Evolutionary conservation across 2,888 invertebrate species (phyloP), one percentile per base, ranked within the genome.

Genomic region (Lithophane semibrunnea): DNA sequence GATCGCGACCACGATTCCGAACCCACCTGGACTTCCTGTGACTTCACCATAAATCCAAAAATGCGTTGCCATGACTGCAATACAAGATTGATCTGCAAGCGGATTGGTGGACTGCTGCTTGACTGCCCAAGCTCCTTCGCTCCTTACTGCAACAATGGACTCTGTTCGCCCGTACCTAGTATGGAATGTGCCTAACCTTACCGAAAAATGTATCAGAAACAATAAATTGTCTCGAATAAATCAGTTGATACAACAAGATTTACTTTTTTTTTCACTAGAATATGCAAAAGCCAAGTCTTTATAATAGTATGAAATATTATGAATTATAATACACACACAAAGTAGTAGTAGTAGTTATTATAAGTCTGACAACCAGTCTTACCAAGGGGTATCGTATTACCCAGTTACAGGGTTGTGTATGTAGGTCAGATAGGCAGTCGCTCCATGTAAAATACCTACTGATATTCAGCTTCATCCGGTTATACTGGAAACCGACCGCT

Each of bases 61-160:
- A 68, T 49, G 76, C 82, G 86, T 9, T 83, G 83, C 54, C 58
- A 82, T 10, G 78, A 83, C 47, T 83, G 83, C 49, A 7, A 73
- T 8, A 86, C 73, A n/a, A 77, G 70, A 44, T 18, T 83, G 16
- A 77, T 82, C 56, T 83, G 83, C 60, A 86, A 83, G n/a, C 61
- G 12, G 0, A 8, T 86, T 12, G 83, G 86, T n/a, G 83, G 83
- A 13, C 49, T 82, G 8, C 24, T 83, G 0, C 63, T 77, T 0
- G n/a, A 70, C 10, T 83, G 83, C 44, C 83, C 77, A 7, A 73
- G 63, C 21, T 0, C 47, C 2, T 67, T 12, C 12, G 77, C 58
- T n/a, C 77, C 83, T 9, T 77, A 82, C 83, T 83, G 83, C 49
- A 83, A 82, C 18, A 73, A 82, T 67, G 83, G 86, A 21, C 24